Evolutionary conservation across 2,113 vertebrate species (phyloP).

Genomic region (Probosciger aterrimus): DNA sequence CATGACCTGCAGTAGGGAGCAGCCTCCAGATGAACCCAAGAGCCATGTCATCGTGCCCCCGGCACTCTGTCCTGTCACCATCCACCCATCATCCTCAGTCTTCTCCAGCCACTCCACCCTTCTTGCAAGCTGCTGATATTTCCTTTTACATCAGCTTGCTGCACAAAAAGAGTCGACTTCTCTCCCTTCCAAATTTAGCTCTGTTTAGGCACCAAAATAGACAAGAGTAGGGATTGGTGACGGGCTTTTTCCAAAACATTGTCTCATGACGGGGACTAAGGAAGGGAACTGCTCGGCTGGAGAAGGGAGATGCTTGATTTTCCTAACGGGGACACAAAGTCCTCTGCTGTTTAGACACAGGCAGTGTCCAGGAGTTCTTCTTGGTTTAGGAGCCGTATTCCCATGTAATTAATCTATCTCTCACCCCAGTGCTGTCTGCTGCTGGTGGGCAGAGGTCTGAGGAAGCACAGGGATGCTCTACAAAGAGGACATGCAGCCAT

Average conservation of each 20-base stretch:
- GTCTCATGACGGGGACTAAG: background rate
- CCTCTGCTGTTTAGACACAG: background rate
- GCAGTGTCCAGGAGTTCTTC: background rate
- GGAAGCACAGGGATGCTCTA: background rate
- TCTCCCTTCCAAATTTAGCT: slow-evolving; percentile 44
- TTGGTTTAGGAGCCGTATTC: background rate
- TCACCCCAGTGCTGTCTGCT: accelerated
- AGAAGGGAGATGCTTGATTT: background rate
- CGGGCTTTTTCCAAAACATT: slow-evolving; percentile 37
- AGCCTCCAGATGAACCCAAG: background rate
- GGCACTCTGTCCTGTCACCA: background rate
- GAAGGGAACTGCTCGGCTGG: background rate
- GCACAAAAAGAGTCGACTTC: background rate
- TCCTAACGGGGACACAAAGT: background rate
- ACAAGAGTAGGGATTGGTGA: background rate
- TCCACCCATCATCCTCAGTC: background rate
- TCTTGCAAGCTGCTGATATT: background rate
- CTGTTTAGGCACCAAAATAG: slow-evolving; percentile 25
- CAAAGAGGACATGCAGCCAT: background rate
- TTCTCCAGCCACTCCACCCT: background rate
- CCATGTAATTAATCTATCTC: background rate
- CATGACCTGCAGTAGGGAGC: accelerated
- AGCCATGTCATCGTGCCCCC: background rate
- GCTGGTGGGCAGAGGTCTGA: background rate
- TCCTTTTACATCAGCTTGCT: background rate